Evolutionary conservation across 2,113 vertebrate genomes (phyloP).

Genomic region (Gopherus evgoodei): DNA sequence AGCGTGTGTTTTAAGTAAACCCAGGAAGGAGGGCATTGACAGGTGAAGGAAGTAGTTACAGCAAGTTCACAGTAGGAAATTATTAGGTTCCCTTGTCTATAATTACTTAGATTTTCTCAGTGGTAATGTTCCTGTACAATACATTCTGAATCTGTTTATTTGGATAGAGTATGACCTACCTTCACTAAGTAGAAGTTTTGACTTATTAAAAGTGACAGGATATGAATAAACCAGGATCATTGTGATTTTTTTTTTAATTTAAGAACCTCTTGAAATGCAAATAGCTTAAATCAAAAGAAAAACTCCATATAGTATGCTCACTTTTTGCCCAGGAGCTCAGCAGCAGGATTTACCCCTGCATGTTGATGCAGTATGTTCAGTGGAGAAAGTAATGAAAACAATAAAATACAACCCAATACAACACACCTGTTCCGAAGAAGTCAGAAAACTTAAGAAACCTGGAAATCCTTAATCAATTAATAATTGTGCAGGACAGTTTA

Average conservation of each 20-base stretch:
- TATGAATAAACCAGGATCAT: constrained; percentile 12
- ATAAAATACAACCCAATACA: neutral
- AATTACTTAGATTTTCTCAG: constrained; percentile 6
- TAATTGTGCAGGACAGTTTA: constrained; percentile 59
- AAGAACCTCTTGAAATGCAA: neutral
- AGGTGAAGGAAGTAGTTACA: neutral
- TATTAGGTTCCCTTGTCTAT: neutral
- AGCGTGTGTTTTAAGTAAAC: neutral
- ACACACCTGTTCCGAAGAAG: neutral
- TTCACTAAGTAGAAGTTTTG: neutral
- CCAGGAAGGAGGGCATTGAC: neutral
- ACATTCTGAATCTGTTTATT: neutral
- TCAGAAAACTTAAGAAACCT: constrained; percentile 27
- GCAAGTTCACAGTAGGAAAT: neutral
- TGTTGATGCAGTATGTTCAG: neutral
- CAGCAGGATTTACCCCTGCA: neutral
- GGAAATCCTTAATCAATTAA: constrained; percentile 44
- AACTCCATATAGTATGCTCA: neutral
- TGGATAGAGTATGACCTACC: neutral
- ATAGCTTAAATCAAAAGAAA: neutral
- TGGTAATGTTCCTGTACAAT: neutral
- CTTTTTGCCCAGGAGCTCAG: neutral
- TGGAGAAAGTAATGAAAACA: constrained; percentile 6
- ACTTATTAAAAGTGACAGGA: neutral
- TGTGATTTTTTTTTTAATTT: neutral